Evolutionary conservation across 2,113 vertebrate species (phyloP).

Genomic region (Oryctolagus cuniculus): DNA sequence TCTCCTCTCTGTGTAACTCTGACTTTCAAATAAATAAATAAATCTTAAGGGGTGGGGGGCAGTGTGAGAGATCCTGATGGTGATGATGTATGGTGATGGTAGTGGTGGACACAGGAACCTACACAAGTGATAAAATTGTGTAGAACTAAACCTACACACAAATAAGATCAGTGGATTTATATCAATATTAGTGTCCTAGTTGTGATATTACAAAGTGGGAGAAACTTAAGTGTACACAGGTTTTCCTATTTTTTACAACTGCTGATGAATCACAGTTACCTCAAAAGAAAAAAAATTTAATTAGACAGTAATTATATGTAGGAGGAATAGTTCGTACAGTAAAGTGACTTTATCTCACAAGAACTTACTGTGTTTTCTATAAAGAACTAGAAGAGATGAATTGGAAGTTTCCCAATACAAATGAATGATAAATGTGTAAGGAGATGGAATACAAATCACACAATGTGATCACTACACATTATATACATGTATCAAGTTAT

Average conservation of each 20-base stretch:
- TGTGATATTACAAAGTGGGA: neutral
- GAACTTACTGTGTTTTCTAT: too few species aligned
- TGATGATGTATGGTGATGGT: neutral
- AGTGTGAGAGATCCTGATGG: neutral
- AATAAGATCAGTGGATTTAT: neutral
- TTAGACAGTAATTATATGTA: neutral
- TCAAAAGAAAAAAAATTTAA: neutral
- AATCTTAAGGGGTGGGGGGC: neutral
- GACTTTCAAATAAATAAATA: too few species aligned
- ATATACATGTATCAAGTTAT: too few species aligned
- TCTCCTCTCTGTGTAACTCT: too few species aligned
- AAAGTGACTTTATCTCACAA: too few species aligned
- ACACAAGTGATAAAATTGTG: neutral
- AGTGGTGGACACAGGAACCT: neutral
- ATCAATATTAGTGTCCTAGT: neutral
- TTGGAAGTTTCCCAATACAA: too few species aligned
- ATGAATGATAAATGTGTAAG: too few species aligned
- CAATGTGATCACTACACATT: too few species aligned
- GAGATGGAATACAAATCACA: too few species aligned
- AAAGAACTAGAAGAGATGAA: too few species aligned
- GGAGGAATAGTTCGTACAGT: too few species aligned
- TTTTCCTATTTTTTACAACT: neutral
- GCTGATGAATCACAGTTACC: neutral
- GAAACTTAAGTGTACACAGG: neutral
- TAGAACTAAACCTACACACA: neutral